phyloP scores from a whole-genome alignment of 1,140 invertebrate species.

The Tetranychus urticae region DNA sequence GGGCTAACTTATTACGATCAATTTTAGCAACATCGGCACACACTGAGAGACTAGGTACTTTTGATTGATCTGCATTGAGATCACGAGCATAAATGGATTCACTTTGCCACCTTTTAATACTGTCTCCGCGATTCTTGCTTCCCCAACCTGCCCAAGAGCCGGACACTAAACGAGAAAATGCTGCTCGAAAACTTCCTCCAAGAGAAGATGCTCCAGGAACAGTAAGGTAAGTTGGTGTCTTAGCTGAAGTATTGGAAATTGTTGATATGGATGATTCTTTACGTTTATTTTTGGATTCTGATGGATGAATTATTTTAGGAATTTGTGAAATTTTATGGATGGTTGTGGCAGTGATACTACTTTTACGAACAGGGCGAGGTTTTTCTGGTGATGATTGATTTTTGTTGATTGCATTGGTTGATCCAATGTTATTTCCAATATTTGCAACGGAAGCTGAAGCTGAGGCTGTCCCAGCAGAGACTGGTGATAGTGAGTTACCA shows the following conservation, averaged over 20 bases:
- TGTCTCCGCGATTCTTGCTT: conserved; percentile 28
- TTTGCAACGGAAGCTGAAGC: not conserved
- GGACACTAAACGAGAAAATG: conserved; percentile 5
- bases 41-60: conserved; percentile 58
- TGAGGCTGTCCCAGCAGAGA: not conserved
- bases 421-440: conserved; percentile 32
- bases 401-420: conserved; percentile 17
- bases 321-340: conserved; percentile 8
- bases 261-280: conserved; percentile 7
- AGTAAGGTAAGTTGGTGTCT: conserved; percentile 8
- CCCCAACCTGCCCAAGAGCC: conserved; percentile 25
- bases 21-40: conserved; percentile 82
- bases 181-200: conserved; percentile 7
- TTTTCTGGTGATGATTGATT: not conserved
- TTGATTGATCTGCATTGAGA: conserved; percentile 1
- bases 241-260: not conserved
- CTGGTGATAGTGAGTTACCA: conserved; percentile 14
- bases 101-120: conserved; percentile 11
- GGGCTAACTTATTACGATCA: conserved; percentile 61
- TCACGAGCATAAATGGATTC: conserved; percentile 11
- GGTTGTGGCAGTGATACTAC: conserved; percentile 8
- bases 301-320: conserved; percentile 8
- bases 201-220: conserved; percentile 3
- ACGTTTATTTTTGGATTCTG: conserved; percentile 1
- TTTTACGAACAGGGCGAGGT: not conserved